Base-by-base conservation (phyloP, 2,888 invertebrate species). In the Stratiomys singularior region DNA sequence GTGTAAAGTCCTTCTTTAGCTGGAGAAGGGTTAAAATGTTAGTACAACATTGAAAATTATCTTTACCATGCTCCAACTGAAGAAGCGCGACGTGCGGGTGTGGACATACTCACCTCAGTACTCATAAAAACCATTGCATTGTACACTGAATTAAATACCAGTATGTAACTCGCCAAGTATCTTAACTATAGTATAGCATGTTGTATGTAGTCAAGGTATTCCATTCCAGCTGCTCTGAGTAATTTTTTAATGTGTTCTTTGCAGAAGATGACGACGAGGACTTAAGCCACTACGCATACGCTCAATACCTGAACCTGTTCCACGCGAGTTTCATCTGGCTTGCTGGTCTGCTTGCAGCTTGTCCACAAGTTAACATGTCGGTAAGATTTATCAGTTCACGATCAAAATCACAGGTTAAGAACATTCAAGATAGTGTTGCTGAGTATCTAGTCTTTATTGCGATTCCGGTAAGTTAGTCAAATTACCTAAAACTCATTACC, bases 321-420 rank as follows among this genome's bases (percentile, higher is more conserved):
- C 15, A 56, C 15, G 4, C 72, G 3, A 23, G 21, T n/a, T 7
- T n/a, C 58, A 56, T 28, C 27, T 52, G 13, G 71, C 52, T 71
- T 52, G 25, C 28, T 27, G 7, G 28, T 9, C 28, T 27, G 52
- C n/a, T n/a, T n/a, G n/a, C n/a, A n/a, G n/a, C n/a, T n/a, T n/a
- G n/a, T n/a, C 28, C 66, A 64, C 69, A 56, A 60, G 77, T 67
- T 69, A 47, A 46, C 25, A 74, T 74, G 74, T 74, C 58, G 74
- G 23, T 11, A 52, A 76, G 78, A 78, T 80, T 78, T 80, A 80
- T 80, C 80, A 78, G 77, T 78, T 78, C 76, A 76, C 37, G 74
- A 74, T 74, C 56, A n/a, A 56, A 72, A 52, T 11, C 52, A 11
- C 28, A 28, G 37, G 11, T n/a, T 21, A 69, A 56, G 64, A 66